Evolutionary conservation across 1,140 invertebrate genomes (phyloP).

Genomic region (Papilio aristodemus): DNA sequence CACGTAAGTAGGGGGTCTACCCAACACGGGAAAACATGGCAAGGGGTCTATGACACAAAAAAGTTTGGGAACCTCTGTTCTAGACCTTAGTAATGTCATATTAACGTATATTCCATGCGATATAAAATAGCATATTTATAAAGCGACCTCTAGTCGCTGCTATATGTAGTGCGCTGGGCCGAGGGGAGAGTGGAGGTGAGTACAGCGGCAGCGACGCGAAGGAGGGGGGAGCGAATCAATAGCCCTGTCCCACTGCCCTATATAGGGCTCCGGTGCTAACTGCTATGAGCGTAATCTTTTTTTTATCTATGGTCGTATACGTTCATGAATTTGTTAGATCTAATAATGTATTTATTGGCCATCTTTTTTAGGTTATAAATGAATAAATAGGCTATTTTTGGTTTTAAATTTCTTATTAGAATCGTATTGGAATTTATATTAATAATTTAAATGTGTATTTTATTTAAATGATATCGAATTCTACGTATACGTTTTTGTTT

Average conservation of each 20-base stretch:
- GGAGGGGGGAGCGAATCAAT: conserved; percentile 34
- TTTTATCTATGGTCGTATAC: conserved; percentile 14
- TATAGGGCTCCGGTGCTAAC: conserved; percentile 8
- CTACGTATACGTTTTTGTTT: no score
- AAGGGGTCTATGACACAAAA: no score
- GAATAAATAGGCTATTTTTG: no score
- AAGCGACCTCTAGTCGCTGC: background rate
- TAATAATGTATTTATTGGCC: background rate
- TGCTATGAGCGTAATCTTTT: conserved; percentile 19
- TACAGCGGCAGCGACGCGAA: no score
- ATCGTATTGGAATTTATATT: no score
- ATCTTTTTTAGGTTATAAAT: conserved; percentile 10
- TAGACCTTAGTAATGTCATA: no score
- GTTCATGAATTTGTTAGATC: background rate
- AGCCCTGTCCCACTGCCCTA: conserved; percentile 41
- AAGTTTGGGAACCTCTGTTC: no score
- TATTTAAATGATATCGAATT: no score
- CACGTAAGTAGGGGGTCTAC: no score
- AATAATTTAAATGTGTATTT: no score
- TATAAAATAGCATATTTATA: background rate
- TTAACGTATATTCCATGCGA: background rate
- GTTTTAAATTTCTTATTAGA: no score
- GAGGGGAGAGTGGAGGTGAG: background rate
- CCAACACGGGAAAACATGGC: no score
- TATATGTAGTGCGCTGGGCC: background rate